Evolutionary conservation across 2,113 vertebrate species (phyloP).

Genomic region (Pteropus alecto): DNA sequence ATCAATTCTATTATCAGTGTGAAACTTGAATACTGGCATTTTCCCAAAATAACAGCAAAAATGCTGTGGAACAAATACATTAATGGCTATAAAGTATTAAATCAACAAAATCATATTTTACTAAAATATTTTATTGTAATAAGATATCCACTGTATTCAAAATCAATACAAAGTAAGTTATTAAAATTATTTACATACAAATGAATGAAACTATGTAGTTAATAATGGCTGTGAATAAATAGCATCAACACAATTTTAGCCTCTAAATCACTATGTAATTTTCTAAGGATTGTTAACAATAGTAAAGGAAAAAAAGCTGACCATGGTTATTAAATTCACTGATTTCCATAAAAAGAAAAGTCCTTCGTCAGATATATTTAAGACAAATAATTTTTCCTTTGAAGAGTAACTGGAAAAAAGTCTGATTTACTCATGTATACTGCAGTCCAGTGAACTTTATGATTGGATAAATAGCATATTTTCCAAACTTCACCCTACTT

Average conservation of each 20-base stretch:
- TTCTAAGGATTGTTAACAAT: constrained; percentile 56
- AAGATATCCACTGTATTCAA: constrained; percentile 77
- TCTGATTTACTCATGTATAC: constrained; percentile 5
- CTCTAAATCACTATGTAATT: constrained; percentile 55
- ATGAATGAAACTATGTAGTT: constrained; percentile 69
- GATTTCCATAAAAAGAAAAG: constrained; percentile 37
- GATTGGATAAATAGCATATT: background rate
- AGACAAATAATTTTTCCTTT: constrained; percentile 2
- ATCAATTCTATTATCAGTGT: background rate
- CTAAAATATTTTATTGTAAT: constrained; percentile 88
- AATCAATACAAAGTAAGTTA: constrained; percentile 85
- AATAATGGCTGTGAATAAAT: constrained; percentile 60
- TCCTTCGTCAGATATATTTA: background rate
- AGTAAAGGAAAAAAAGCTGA: constrained; percentile 23
- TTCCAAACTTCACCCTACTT: constrained; percentile 43
- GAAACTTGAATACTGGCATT: constrained; percentile 15
- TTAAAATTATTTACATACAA: constrained; percentile 83
- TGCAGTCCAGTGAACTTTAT: background rate
- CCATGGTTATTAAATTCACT: constrained; percentile 47
- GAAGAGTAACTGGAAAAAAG: constrained; percentile 32
- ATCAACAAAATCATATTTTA: constrained; percentile 60
- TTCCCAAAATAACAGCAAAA: constrained; percentile 8
- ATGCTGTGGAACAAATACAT: background rate
- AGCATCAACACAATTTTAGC: constrained; percentile 65
- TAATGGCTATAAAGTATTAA: constrained; percentile 14